phyloP scores from a whole-genome alignment of 53 echinoderm and acorn worm genomes.

The Glandiceps talaboti region DNA sequence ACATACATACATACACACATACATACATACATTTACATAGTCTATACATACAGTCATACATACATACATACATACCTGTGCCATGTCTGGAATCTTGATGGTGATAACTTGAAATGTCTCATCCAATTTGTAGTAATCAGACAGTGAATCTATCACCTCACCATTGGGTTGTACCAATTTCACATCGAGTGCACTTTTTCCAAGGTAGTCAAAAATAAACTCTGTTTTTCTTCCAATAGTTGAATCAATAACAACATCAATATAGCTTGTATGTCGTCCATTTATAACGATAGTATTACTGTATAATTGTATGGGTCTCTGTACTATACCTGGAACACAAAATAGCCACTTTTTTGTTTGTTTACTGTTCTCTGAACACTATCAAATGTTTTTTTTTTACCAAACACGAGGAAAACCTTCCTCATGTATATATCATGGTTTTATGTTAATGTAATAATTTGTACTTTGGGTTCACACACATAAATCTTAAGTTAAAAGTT shows the following conservation, averaged over 20 bases:
- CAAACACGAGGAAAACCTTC: no score
- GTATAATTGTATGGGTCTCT: conserved; percentile 13
- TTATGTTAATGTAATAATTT: no score
- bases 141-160: background rate
- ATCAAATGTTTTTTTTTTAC: no score
- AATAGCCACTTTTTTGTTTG: no score
- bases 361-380: no score
- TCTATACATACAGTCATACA: no score
- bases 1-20: no score
- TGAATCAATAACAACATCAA: conserved; percentile 17
- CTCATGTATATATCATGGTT: no score
- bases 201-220: conserved; percentile 24
- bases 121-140: conserved; percentile 4
- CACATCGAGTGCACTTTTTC: background rate
- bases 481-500: no score
- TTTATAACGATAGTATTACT: conserved; percentile 19
- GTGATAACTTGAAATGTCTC: conserved; percentile 5
- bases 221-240: conserved; percentile 30
- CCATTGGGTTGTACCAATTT: conserved; percentile 22
- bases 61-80: conserved; percentile 24
- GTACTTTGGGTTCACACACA: no score
- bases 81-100: conserved; percentile 12
- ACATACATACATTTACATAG: no score
- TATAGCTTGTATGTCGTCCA: background rate
- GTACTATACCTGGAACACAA: background rate